phyloP scores from a whole-genome alignment of 2,888 invertebrate species.

The Acrocyrtus sp. region DNA sequence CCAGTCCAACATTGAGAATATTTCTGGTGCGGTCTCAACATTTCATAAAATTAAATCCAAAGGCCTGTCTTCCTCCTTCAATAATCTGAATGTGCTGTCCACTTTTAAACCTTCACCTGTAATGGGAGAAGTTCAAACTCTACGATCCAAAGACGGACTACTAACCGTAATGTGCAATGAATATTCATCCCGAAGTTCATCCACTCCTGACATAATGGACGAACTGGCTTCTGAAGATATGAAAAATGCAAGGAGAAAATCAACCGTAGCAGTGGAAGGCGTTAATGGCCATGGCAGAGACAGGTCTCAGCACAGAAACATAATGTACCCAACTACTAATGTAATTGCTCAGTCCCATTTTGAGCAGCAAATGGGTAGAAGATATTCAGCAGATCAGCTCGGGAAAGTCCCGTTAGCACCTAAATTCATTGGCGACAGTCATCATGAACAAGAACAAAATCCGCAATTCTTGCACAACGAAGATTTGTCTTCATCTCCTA shows the following conservation, averaged over 20 bases:
- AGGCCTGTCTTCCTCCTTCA: conserved; percentile 16
- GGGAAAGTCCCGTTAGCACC: neutral
- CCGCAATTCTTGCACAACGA: neutral
- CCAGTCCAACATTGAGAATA: neutral
- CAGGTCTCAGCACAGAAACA: neutral
- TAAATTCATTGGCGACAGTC: too few relatives aligned
- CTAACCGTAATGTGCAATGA: conserved; percentile 5
- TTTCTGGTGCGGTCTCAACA: conserved; percentile 2
- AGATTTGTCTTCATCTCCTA: neutral
- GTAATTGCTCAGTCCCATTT: too few relatives aligned
- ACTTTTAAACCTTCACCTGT: neutral
- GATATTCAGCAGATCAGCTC: neutral
- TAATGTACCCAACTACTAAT: neutral
- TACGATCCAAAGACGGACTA: neutral
- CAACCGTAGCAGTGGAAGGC: neutral
- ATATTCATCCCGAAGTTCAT: conserved; percentile 1
- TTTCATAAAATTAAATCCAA: conserved; percentile 36
- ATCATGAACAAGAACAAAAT: too few relatives aligned
- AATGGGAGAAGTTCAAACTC: neutral
- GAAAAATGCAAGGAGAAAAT: too few relatives aligned
- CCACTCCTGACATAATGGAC: conserved; percentile 19
- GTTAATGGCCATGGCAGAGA: neutral
- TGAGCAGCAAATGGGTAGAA: neutral
- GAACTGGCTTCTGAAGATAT: neutral
- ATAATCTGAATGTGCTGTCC: conserved; percentile 7